Evolutionary conservation across 2,797 vertebrate genomes (phyloP).

Genomic region (Aratinga solstitialis): DNA sequence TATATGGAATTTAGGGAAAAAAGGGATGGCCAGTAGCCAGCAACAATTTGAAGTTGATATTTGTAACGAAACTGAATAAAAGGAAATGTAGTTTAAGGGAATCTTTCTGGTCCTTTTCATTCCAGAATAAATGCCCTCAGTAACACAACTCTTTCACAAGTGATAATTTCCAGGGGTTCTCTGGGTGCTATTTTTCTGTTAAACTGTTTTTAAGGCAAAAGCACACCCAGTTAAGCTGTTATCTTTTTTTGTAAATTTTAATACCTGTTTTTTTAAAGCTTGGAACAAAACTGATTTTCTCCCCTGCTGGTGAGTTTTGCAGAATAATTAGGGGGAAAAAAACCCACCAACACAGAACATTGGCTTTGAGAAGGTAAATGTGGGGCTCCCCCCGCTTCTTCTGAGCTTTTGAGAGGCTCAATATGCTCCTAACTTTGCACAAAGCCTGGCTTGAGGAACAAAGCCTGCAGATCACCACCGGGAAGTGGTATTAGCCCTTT

Average conservation of each 20-base stretch:
- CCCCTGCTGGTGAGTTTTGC: not conserved
- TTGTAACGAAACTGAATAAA: not conserved
- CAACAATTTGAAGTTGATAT: not conserved
- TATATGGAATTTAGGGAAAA: not conserved
- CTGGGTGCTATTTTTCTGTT: not conserved
- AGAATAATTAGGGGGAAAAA: not conserved
- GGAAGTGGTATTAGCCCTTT: conserved; percentile 48
- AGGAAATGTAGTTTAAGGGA: not conserved
- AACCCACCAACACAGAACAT: not conserved
- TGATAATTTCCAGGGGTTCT: not conserved
- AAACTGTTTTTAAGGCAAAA: not conserved
- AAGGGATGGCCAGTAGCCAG: not conserved
- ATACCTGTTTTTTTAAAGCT: not conserved
- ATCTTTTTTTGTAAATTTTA: not conserved
- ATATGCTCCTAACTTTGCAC: not conserved
- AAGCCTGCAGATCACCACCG: not conserved
- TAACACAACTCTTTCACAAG: not conserved
- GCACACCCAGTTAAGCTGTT: not conserved
- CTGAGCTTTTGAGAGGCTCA: conserved; percentile 10
- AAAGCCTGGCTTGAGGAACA: not conserved
- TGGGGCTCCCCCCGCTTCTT: not conserved
- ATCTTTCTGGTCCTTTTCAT: not conserved
- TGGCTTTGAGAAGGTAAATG: not conserved
- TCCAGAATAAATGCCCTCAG: not conserved
- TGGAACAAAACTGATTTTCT: not conserved